Conservation (phyloP, 2,888 invertebrate genomes). For the Tenodera sinensis region DNA sequence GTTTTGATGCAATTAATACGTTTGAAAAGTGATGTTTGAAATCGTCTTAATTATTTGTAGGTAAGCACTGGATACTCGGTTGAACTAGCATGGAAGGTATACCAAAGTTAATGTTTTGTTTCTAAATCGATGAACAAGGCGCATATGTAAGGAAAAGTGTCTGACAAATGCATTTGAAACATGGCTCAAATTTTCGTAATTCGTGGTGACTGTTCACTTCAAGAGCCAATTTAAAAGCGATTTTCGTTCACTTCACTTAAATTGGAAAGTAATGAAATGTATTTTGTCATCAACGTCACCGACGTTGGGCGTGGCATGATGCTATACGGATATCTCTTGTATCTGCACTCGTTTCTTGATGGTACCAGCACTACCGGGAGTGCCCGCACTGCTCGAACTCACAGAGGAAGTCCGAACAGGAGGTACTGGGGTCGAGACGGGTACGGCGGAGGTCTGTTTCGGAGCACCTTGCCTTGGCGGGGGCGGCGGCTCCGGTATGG, state of each 20-base stretch:
- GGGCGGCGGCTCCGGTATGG: conserved; percentile 36
- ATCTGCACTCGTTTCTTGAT: conserved; percentile 76
- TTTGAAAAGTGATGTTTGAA: no score
- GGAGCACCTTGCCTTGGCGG: conserved; percentile 40
- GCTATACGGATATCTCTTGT: conserved; percentile 76
- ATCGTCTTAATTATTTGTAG: no score
- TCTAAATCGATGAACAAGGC: no score
- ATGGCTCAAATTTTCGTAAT: neutral
- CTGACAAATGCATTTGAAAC: neutral
- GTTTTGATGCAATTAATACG: no score
- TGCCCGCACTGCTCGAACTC: conserved; percentile 34
- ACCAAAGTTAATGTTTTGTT: no score
- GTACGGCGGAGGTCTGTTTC: conserved; percentile 24
- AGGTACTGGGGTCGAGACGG: conserved; percentile 41
- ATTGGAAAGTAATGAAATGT: conserved; percentile 4
- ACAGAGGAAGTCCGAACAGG: conserved; percentile 47
- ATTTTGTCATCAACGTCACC: neutral
- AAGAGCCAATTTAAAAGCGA: neutral
- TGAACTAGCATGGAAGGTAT: no score
- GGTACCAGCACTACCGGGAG: conserved; percentile 33
- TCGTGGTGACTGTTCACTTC: neutral
- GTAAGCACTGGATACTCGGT: no score
- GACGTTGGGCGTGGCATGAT: conserved; percentile 12
- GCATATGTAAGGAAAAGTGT: no score
- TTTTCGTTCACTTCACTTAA: neutral